Base-by-base conservation (phyloP, 2,888 invertebrate species). In the Doris montereyensis region DNA sequence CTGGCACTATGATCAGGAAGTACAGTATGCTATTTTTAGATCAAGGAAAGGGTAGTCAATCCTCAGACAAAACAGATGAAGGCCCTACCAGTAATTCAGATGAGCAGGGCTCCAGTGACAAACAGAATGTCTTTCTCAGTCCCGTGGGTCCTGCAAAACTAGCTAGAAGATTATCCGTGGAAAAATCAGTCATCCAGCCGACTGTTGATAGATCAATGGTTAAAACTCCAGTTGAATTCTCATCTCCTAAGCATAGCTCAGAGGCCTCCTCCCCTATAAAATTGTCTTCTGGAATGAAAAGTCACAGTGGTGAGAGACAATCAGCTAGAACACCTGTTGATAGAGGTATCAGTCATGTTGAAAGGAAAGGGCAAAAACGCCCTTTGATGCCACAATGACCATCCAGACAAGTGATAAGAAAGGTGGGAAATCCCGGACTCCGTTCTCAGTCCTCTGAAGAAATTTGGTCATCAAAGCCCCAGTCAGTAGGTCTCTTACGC, bases 91-190 rank as follows among this genome's bases (percentile, higher is more conserved):
- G 13, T 21, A 21, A 21, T 13, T 5, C 62, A 5, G 62, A n/a
- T 5, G 13, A 21, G 4, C 10, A 5, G 21, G 62, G 21, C 8
- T 17, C n/a, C 8, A 21, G 13, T 62, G 8, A 4, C 4, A 5
- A 4, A 21, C 8, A 21, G 24, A 62, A 21, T 62, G n/a, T 13
- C 41, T 79, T 79, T 57, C 76, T 79, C 30, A 79, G 79, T 70
- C 79, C 79, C 13, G 41, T 76, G 1, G 79, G 79, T 21, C 79
- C 79, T 13, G 79, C 79, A 21, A 79, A 28, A 65, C 30, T 76
- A 3, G 58, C 70, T 1, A 34, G 79, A 21, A 76, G 79, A 24
- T 76, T 70, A 62, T 79, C 79, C 52, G 71, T 79, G 2, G 79
- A 79, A 28, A 17, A 75, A 34, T 70, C 75, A 2, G 28, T 58